Evolutionary conservation across 2,113 vertebrate genomes (phyloP), one percentile per base, ranked within the genome.

Genomic region (Grammomys dolichurus): DNA sequence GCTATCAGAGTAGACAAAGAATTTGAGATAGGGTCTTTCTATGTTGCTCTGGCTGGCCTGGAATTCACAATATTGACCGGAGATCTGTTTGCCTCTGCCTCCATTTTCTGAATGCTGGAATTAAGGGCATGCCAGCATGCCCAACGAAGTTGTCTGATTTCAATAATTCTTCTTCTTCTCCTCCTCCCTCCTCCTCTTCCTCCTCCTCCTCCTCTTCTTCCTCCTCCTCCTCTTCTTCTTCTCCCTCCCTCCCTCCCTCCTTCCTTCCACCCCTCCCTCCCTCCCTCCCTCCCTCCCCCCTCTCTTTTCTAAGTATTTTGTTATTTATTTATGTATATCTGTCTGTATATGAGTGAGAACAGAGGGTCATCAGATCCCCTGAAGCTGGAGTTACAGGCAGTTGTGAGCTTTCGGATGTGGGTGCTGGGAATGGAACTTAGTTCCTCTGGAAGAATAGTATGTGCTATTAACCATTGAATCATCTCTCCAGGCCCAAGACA

Each of bases 201-300:
- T 7, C 7, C 7, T 8, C 7, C 48, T 51, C 48, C 40, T 40
- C 40, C 40, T 40, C 40, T 2, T 40, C 40, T 40, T 51, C 51
- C 51, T 51, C 51, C 9, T 51, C 9, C 51, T 51, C 51, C 51
- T 11, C 51, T 51, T 10, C 10, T 10, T 9, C 10, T 1, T 51
- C 51, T 51, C 51, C 1, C 10, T 51, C 51, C 8, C 10, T 51
- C 48, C 10, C 51, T 51, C 51, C 10, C 51, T 11, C 51, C 9
- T 8, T 1, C 51, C 1, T 10, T 11, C 10, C 8, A 5, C 6
- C 48, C 8, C 48, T 51, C 48, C 8, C 7, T 7, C 5, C 8
- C 48, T 7, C 7, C 8, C 48, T 51, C 48, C 8, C 1, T 51
- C 8, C 26, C 11, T 58, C 20, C 22, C 26, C 31, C 28, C 4